Percentiles rank a stretch among this genome's conserved stretches.
phyloP scores from a whole-genome alignment of 2,888 invertebrate species.

The Cheilosia impressa region DNA sequence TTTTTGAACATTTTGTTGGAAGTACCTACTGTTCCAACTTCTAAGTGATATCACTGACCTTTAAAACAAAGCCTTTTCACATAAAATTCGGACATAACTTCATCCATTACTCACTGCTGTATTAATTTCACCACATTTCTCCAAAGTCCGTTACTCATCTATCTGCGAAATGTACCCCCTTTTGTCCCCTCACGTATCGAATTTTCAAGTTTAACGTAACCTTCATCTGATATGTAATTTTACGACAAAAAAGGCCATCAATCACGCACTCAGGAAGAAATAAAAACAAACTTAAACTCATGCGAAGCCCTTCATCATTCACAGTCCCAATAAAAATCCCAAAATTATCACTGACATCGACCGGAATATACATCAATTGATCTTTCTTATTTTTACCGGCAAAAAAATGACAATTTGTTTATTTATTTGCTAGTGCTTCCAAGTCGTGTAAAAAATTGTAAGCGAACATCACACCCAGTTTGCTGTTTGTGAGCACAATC shows the following conservation, averaged over 20 bases:
- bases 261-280: conserved; percentile 40
- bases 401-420: conserved; percentile 4
- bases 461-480: conserved; percentile 11
- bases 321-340: conserved; percentile 9
- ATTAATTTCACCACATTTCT: neutral
- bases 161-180: neutral
- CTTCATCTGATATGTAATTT: conserved; percentile 6
- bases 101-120: neutral
- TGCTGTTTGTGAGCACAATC: conserved; percentile 45
- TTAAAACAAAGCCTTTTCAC: no score
- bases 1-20: no score
- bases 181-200: neutral
- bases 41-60: no score
- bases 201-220: neutral
- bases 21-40: no score
- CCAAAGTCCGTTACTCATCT: neutral
- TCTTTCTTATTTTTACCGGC: conserved; percentile 13
- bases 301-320: conserved; percentile 21
- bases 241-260: conserved; percentile 8
- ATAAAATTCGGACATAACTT: no score
- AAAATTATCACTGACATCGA: conserved; percentile 46
- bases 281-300: conserved; percentile 21
- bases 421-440: neutral
- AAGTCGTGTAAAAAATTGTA: neutral
- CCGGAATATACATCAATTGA: conserved; percentile 50